These are phyloP conservation scores for Parazoanthus atlanticus DNA, from an alignment of 92 coral and sea anemone genomes.

Conservation along the genomic window DNA sequence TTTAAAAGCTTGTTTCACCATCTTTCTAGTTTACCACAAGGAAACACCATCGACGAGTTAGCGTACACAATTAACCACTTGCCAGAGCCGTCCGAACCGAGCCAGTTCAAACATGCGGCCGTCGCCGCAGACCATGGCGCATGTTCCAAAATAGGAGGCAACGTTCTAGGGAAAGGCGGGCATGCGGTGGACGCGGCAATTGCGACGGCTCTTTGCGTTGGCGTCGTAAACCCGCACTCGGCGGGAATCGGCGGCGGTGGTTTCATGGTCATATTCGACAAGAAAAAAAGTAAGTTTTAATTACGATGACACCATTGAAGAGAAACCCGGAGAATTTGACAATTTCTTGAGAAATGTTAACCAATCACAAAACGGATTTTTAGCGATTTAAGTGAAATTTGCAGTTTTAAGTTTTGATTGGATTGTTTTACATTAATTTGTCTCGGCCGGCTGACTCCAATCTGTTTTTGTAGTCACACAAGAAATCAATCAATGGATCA, in stretches of 20 bases:
- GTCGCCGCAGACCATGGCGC: conserved; percentile 84
- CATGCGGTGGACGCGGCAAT: conserved; percentile 87
- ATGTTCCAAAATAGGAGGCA: conserved; percentile 73
- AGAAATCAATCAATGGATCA: no score
- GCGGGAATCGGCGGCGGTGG: conserved; percentile 93
- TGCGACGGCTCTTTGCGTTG: conserved; percentile 88
- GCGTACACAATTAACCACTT: background rate
- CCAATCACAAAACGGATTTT: no score
- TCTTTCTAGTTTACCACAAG: background rate
- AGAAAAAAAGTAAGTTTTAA: conserved; percentile 58
- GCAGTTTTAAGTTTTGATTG: no score
- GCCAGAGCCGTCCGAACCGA: background rate
- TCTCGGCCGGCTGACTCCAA: no score
- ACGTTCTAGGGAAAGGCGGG: conserved; percentile 59
- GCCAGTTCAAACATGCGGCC: conserved; percentile 57
- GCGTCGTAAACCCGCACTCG: conserved; percentile 87
- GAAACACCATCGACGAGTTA: background rate
- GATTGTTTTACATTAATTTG: no score
- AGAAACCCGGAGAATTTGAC: no score
- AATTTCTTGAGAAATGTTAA: no score
- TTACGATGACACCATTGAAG: no score
- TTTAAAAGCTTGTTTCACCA: background rate
- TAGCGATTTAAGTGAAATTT: no score
- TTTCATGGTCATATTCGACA: conserved; percentile 83
- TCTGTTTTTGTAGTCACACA: no score